Base-by-base conservation (phyloP, 2,888 invertebrate genomes). In the Phortica okadai region DNA sequence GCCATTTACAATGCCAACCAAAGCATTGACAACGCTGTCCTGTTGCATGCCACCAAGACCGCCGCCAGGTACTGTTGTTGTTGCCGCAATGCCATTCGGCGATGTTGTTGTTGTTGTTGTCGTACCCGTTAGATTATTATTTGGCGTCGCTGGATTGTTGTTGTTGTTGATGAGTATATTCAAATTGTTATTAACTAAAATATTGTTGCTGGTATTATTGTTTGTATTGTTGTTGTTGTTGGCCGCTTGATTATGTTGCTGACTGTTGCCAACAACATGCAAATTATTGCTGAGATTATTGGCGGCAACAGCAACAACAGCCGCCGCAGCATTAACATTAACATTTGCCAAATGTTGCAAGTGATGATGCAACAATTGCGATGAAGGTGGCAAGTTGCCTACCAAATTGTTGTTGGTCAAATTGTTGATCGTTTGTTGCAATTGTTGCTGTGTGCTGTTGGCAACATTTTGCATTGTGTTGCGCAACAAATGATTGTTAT, bases 321-420 rank as follows among this genome's bases (percentile, higher is more conserved):
- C 88, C 1, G 88, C 88, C 11, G 86, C 88, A 10, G 87, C 87
- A 80, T 85, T 86, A 73, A 85, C 88, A 82, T 90, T 90, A 44
- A 90, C 91, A 85, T 90, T 90, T n/a, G 89, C 90, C 80, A 91
- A 85, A 83, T 91, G 91, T 79, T 91, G 91, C 85, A 91, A 83
- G 77, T 91, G 91, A 88, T 91, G 91, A 82, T 91, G 91, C 83
- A 91, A 81, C 83, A 91, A 77, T 79, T 91, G 91, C 79, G 90
- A 91, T 79, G 90, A 89, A 74, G 91, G 90, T 50, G 91, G 90
- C 83, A 91, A 76, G 67, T 80, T 86, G 33, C 82, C 83, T 74
- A 87, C 80, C 16, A 42, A 78, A 79, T 83, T 86, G 74, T 81
- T 79, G 77, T 80, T 81, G 62, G 74, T 75, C 33, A 77, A 72